Evolutionary conservation across 2,888 invertebrate genomes (phyloP), one percentile per base, ranked within the genome.

Genomic region (Sinohyriopsis cumingii): DNA sequence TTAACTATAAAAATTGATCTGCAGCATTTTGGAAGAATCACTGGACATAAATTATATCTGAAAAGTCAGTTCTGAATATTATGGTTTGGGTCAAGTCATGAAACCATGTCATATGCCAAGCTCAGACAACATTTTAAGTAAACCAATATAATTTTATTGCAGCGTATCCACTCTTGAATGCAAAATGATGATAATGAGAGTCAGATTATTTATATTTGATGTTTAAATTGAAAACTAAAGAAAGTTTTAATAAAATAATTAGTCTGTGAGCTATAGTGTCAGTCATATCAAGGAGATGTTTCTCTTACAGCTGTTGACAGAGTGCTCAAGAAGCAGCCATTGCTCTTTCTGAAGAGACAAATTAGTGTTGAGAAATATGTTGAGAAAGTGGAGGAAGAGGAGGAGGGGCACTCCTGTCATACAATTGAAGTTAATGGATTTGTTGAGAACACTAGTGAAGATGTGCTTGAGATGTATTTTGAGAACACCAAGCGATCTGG

Each of bases 381-480:
- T n/a, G 63, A 61, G 20, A 22, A 24, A 15, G 59, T n/a, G 5
- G 20, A 7, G 1, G 33, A 24, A 24, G 7, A 33, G 7, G 64
- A 33, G 56, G 65, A 33, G 19, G 65, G 59, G 5, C 20, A 19
- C 18, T 20, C 24, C 45, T 24, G 61, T 56, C 25, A 22, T 15
- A 65, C 63, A 18, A 71, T 75, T 54, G 72, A 75, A 61, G 72
- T 75, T 12, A 59, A 65, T 5, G 70, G 72, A 25, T 57, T 72
- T 54, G 66, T 64, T 25, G 53, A 57, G 25, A 61, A 53, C n/a
- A 75, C 72, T 22, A 45, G 60, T 12, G 59, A 68, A n/a, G 72
- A 75, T 3, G 69, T 68, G 9, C 53, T 77, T 25, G 71, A 66
- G 55, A 22, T 63, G 22, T 77, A 75, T 59, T 77, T 77, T 71